Percentiles rank a stretch among this genome's conserved stretches.
phyloP scores from a whole-genome alignment of 2,888 invertebrate genomes.

The Ectobius pallidus region DNA sequence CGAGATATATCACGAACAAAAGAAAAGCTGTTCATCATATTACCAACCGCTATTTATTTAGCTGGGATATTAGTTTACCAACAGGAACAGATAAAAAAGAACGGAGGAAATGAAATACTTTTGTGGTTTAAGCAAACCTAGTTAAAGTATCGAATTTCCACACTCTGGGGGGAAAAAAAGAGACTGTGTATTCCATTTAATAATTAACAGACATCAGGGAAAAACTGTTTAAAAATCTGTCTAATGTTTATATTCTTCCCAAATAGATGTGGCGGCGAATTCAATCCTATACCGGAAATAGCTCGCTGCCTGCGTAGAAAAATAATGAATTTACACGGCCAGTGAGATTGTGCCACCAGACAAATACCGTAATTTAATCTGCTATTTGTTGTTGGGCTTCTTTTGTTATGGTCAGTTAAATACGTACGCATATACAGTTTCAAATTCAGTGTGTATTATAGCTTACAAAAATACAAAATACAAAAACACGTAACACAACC shows the following conservation, averaged over 20 bases:
- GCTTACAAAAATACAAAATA: no score
- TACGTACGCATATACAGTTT: no score
- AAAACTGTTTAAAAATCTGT: no score
- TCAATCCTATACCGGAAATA: background rate
- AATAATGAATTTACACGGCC: no score
- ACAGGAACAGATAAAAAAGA: background rate
- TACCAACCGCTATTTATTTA: background rate
- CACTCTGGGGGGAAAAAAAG: background rate
- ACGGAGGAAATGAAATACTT: background rate
- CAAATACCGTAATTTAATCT: no score
- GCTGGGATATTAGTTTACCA: background rate
- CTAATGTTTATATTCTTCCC: background rate
- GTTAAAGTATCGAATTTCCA: constrained; percentile 10
- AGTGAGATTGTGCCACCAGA: no score
- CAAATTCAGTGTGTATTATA: no score
- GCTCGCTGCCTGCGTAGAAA: no score
- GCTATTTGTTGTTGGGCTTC: no score
- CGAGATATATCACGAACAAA: background rate
- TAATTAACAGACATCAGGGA: background rate
- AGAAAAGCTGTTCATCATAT: background rate
- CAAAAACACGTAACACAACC: no score
- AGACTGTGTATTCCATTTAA: background rate
- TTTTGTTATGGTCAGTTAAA: no score
- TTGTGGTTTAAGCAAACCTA: background rate
- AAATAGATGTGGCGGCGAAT: background rate